A percentile compares a stretch with the other conserved stretches of the same genome.
Evolutionary conservation across 2,797 vertebrate genomes (phyloP).

Genomic region (Sebastes diploproa): DNA sequence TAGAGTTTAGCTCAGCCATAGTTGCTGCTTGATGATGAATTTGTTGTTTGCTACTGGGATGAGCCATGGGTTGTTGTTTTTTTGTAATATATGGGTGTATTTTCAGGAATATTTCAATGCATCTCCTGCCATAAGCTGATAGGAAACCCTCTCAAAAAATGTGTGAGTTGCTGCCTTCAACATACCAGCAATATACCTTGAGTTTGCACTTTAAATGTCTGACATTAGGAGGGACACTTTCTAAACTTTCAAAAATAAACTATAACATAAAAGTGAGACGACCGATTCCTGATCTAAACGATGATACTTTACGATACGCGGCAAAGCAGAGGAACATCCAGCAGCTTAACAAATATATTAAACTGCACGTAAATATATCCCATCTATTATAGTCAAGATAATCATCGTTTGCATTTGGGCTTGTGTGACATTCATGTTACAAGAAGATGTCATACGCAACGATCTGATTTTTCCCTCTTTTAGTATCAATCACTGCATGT

Average conservation of each 20-base stretch:
- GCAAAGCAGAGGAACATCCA: not conserved
- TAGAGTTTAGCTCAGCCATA: not conserved
- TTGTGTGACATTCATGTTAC: conserved; percentile 7
- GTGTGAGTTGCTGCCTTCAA: not conserved
- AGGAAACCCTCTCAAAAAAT: not conserved
- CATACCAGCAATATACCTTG: not conserved
- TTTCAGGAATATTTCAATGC: conserved; percentile 2
- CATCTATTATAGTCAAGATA: not conserved
- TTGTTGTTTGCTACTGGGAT: not conserved
- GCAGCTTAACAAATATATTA: not conserved
- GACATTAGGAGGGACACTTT: not conserved
- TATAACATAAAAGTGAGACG: not conserved
- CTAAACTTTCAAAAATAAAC: conserved; percentile 4
- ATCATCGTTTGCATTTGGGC: conserved; percentile 1
- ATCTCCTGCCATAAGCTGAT: not conserved
- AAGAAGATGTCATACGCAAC: not conserved
- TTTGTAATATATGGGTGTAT: not conserved
- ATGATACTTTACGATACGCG: not conserved
- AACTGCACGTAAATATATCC: not conserved
- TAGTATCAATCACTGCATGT: conserved; percentile 16
- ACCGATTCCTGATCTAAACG: not conserved
- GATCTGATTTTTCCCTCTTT: not conserved
- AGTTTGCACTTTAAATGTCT: not conserved
- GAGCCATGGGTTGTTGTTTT: not conserved
- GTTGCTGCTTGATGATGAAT: not conserved